phyloP scores from a whole-genome alignment of 2,797 vertebrate genomes.

The Naso thynnoides region DNA sequence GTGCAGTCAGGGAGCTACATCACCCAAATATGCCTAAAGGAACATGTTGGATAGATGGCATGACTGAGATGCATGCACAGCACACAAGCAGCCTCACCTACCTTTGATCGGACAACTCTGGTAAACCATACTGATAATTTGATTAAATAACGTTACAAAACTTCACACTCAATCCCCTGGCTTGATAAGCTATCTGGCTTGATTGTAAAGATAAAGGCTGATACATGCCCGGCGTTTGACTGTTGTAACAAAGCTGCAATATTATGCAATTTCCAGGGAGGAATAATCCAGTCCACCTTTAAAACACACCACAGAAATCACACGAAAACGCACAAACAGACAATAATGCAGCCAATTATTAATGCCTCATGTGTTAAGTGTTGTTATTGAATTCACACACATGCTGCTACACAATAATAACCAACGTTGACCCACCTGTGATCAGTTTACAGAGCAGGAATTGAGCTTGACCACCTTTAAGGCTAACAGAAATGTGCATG shows the following conservation, averaged over 20 bases:
- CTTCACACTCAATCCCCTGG: not conserved
- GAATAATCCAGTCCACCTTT: not conserved
- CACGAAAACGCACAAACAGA: not conserved
- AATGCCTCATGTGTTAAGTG: not conserved
- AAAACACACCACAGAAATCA: not conserved
- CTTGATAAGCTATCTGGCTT: not conserved
- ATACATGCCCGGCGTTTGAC: not conserved
- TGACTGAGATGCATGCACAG: not conserved
- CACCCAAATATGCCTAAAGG: slow-evolving; percentile 30
- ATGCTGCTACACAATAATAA: not conserved
- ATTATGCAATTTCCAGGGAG: slow-evolving; percentile 13
- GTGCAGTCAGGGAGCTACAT: slow-evolving; percentile 39
- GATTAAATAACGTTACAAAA: not conserved
- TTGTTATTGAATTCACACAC: not conserved
- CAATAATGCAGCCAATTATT: not conserved
- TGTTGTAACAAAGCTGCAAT: not conserved
- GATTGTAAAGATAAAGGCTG: not conserved
- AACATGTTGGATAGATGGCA: not conserved
- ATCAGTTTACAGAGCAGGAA: not conserved
- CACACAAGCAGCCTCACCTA: slow-evolving; percentile 5
- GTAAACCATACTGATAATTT: not conserved
- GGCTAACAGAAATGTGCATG: not conserved
- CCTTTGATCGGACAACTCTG: not conserved
- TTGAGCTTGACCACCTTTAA: not conserved
- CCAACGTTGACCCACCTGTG: not conserved